A percentile compares a stretch with the other conserved stretches of the same genome.
These are phyloP conservation scores for Megalonaias nervosa DNA, from an alignment of 1,140 invertebrate species.

Conservation along the genomic window DNA sequence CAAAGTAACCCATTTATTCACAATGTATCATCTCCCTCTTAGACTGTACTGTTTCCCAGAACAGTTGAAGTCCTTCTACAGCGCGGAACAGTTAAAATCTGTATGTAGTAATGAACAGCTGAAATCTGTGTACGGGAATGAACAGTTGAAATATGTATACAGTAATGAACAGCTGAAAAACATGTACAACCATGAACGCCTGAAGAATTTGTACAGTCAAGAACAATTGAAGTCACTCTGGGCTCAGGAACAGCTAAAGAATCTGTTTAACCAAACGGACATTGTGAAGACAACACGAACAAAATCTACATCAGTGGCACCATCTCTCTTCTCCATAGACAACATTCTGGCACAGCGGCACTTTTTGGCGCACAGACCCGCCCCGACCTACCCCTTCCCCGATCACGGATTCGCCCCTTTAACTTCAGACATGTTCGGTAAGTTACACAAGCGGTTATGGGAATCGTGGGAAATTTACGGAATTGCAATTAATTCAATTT, in stretches of 20 bases:
- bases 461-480: too few species aligned
- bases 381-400: slow-evolving; percentile 33
- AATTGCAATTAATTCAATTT: too few species aligned
- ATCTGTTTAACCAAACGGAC: slow-evolving; percentile 15
- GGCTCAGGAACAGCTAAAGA: slow-evolving; percentile 9
- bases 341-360: slow-evolving; percentile 34
- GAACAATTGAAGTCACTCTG: too few species aligned
- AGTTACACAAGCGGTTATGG: background rate
- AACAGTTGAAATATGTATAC: slow-evolving; percentile 27
- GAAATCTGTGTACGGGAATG: slow-evolving; percentile 24
- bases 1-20: background rate
- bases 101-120: slow-evolving; percentile 32
- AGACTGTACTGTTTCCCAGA: slow-evolving; percentile 31
- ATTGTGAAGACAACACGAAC: slow-evolving; percentile 17
- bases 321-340: slow-evolving; percentile 35
- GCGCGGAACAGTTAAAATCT: slow-evolving; percentile 31
- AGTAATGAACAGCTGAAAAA: slow-evolving; percentile 24
- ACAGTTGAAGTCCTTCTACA: slow-evolving; percentile 30
- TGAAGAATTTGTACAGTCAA: too few species aligned
- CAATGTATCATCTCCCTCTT: slow-evolving; percentile 33
- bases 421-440: slow-evolving; percentile 37
- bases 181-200: slow-evolving; percentile 12
- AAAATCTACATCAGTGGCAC: background rate
- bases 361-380: slow-evolving; percentile 29
- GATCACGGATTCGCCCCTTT: slow-evolving; percentile 22